Evolutionary conservation across 2,113 vertebrate species (phyloP).

Genomic region (Ammodytes marinus): DNA sequence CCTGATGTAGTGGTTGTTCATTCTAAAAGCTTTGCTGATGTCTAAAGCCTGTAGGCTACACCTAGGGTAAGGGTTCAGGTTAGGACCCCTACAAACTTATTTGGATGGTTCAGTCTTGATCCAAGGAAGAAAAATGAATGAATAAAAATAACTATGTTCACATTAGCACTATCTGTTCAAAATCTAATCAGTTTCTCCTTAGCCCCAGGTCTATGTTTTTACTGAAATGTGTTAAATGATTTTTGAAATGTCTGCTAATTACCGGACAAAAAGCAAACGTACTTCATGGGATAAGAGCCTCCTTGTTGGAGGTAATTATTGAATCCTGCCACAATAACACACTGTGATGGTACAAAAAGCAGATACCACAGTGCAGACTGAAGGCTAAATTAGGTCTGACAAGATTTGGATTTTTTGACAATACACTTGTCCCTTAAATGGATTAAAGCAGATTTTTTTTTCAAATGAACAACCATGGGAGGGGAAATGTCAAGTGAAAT

Average conservation of each 20-base stretch:
- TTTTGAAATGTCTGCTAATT: constrained; percentile 35
- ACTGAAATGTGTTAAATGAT: constrained; percentile 22
- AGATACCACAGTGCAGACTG: constrained; percentile 1
- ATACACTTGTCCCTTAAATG: constrained; percentile 10
- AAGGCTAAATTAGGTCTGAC: constrained; percentile 34
- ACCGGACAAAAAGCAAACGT: constrained; percentile 34
- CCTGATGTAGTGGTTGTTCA: background rate
- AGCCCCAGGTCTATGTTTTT: constrained; percentile 2
- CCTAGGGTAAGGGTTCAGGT: background rate
- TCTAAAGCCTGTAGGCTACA: background rate
- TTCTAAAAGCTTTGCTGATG: background rate
- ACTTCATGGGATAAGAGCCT: constrained; percentile 13
- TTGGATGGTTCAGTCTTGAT: background rate
- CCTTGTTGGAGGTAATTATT: constrained; percentile 33
- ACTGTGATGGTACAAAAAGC: constrained; percentile 22
- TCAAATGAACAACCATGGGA: constrained; percentile 1
- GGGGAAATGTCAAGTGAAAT: constrained; percentile 40
- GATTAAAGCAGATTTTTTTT: constrained; percentile 12
- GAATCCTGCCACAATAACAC: constrained; percentile 11
- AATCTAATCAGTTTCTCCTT: constrained; percentile 23
- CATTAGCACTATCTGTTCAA: background rate
- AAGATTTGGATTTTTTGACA: constrained; percentile 11
- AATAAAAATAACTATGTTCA: too few species aligned
- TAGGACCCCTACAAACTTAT: background rate
- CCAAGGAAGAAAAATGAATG: background rate